A percentile compares a stretch with the other conserved stretches of the same genome.
phyloP scores from a whole-genome alignment of 2,113 vertebrate genomes.

The Pygoscelis adeliae region DNA sequence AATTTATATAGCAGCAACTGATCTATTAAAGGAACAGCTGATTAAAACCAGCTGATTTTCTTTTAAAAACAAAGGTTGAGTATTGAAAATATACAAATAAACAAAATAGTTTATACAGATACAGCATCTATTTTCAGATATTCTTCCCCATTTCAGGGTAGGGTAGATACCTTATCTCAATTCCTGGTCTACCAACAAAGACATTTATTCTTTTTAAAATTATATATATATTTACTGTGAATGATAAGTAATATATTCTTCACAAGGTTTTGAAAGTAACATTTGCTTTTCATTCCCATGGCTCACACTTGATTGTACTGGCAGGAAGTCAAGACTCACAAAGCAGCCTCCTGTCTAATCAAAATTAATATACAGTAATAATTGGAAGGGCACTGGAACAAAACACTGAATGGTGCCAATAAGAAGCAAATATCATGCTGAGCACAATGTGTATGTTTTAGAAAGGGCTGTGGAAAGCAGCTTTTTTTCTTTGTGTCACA shows the following conservation, averaged over 20 bases:
- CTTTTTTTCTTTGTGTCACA: neutral
- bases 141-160: neutral
- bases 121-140: neutral
- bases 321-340: slow-evolving; percentile 74
- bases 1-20: neutral
- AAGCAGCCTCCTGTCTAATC: slow-evolving; percentile 75
- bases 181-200: neutral
- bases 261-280: slow-evolving; percentile 63
- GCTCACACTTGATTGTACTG: slow-evolving; percentile 71
- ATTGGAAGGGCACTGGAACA: slow-evolving; percentile 65
- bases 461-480: neutral
- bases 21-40: neutral
- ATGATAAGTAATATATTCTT: slow-evolving; percentile 50
- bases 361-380: slow-evolving; percentile 78
- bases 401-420: slow-evolving; percentile 51
- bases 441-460: neutral
- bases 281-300: slow-evolving; percentile 73
- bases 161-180: neutral
- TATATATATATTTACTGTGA: slow-evolving; percentile 26
- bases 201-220: neutral
- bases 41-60: neutral
- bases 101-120: neutral
- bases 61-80: neutral
- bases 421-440: slow-evolving; percentile 54
- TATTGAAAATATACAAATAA: neutral